Base-by-base conservation (phyloP, 2,797 vertebrate species). In the Apogon talboti region DNA sequence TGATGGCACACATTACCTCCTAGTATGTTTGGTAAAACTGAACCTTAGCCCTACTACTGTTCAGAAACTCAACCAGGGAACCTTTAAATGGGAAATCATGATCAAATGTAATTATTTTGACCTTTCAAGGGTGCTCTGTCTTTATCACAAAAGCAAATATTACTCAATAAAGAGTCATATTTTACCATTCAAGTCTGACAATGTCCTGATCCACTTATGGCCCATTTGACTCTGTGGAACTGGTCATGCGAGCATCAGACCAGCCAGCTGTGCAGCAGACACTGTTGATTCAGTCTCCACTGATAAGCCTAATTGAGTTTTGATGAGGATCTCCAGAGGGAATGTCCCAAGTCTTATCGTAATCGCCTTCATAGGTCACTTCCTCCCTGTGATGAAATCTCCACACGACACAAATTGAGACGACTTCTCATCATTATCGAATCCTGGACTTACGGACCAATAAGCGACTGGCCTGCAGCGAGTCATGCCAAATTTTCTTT, bases 261-360 rank as follows among this genome's bases (percentile, higher is more conserved):
- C 0, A 21, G 4, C 11, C 64, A 65, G 63, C 67, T 63, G 66
- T 43, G 67, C 62, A 14, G 28, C 38, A 50, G 43, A 66, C 56
- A 16, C 35, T 6, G 73, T n/a, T 28, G 49, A 71, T 53, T 61
- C 47, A 40, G 13, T 11, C 52, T 65, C 55, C 1, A 1, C 40
- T 44, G 62, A 81, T 69, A 55, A 75, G 65, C 11, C 51, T 54
- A 66, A 78, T 61, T 71, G 49, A 71, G 55, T 78, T 77, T 42
- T 48, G 70, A 72, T 21, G 74, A 58, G 52, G 42, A 0, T 28
- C 47, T 56, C 74, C 74, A 19, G 41, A 50, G 57, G 48, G 28
- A 55, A 35, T 7, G 57, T 55, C 37, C 55, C 4, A 3, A 5
- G 46, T 30, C 41, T 81, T 66, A 74, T 74, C 48, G 11, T 28